Base-by-base conservation (phyloP, 2,113 vertebrate species). In the Oreochromis spilurus region DNA sequence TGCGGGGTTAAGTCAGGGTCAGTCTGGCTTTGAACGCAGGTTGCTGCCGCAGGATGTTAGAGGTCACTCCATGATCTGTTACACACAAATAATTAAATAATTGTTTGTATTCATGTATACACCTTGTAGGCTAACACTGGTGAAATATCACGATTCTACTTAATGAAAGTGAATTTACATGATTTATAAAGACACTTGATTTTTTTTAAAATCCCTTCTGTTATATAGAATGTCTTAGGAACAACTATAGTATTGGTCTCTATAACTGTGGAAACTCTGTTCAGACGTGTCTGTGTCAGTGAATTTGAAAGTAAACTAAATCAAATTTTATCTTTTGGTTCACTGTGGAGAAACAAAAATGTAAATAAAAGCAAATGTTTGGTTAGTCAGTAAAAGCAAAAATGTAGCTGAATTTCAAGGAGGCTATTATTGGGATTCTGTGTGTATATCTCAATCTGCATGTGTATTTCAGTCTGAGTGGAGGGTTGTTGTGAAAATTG, bases 21-120 rank as follows among this genome's bases (percentile, higher is more conserved):
- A 7, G 34, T n/a, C 40, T 16, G 40, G 58, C 78, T 89, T 93
- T 55, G 62, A 79, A 88, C 6, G 21, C 79, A 50, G 93, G 90
- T 87, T 87, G 1, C 58, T 19, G 52, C 79, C 34, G 34, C 6
- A 2, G 34, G 5, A 67, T 80, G 81, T 92, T 83, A 88, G 57
- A 79, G 87, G 89, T 91, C 84, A 40, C 36, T 13, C 7, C 43
- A 4, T 77, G 36, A 19, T 62, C 80, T 81, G 9, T 89, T 70
- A 77, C 77, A 58, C 17, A 16, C 14, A 79, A 50, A 45, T 82
- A 67, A 29, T 88, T 82, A 84, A 92, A 89, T 5, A 65, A 14
- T 11, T 36, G 29, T 88, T 85, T 75, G 21, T 85, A 80, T 70
- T 83, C 54, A 81, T 83, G 81, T 58, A 29, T 85, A 77, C 38